phyloP scores from a whole-genome alignment of 1,140 invertebrate species.

The Drosophila nikananu region DNA sequence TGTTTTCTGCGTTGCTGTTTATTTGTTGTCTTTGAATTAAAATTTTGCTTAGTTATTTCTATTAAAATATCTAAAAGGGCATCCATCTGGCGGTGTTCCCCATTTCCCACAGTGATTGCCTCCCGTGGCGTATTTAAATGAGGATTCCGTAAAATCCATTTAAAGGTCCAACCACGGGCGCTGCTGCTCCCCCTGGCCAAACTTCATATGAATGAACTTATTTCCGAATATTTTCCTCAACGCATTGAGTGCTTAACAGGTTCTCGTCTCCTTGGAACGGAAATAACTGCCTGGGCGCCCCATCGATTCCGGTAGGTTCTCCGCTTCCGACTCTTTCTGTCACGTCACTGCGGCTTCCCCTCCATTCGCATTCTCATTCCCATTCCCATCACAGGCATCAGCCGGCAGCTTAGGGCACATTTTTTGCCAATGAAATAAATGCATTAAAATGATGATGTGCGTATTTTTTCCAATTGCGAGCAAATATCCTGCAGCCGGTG shows the following conservation, averaged over 20 bases:
- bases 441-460: slow-evolving; percentile 41
- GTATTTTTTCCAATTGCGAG: neutral
- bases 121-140: slow-evolving; percentile 73
- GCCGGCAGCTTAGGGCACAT: slow-evolving; percentile 10
- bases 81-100: slow-evolving; percentile 10
- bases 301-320: slow-evolving; percentile 31
- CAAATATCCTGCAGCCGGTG: slow-evolving; percentile 1
- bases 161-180: slow-evolving; percentile 56
- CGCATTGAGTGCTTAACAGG: slow-evolving; percentile 67
- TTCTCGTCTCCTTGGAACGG: slow-evolving; percentile 44
- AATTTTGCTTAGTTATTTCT: neutral
- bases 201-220: slow-evolving; percentile 66
- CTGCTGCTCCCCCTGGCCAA: slow-evolving; percentile 14
- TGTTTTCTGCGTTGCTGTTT: neutral
- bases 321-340: slow-evolving; percentile 21
- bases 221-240: slow-evolving; percentile 68
- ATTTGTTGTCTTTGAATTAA: neutral
- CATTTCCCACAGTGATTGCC: neutral
- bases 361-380: neutral
- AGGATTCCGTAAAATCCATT: slow-evolving; percentile 73
- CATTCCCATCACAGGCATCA: slow-evolving; percentile 16
- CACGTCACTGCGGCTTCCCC: slow-evolving; percentile 47
- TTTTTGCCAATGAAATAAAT: slow-evolving; percentile 44
- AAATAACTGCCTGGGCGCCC: slow-evolving; percentile 61
- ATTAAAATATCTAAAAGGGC: neutral